Conservation (phyloP, 2,888 invertebrate species). For the Epistrophe grossulariae region DNA sequence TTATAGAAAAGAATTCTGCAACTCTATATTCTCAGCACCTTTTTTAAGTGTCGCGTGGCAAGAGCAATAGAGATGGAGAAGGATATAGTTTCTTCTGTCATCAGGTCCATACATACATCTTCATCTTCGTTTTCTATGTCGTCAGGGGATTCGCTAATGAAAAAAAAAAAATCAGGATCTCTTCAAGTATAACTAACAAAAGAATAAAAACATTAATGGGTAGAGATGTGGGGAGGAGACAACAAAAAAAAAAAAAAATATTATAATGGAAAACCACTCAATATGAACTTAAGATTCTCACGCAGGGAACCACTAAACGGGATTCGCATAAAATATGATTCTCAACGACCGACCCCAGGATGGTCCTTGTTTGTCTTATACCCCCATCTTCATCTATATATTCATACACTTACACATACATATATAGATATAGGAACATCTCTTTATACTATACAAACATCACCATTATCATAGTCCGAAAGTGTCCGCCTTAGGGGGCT, state of each 20-base stretch:
- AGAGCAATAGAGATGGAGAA: slow-evolving; percentile 4
- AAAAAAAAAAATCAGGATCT: slow-evolving; percentile 11
- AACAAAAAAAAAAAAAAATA: slow-evolving; percentile 4
- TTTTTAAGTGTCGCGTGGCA: slow-evolving; percentile 57
- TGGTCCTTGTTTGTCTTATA: slow-evolving; percentile 56
- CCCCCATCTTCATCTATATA: not conserved
- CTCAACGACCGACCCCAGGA: slow-evolving; percentile 52
- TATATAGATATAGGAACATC: not conserved
- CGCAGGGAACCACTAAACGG: slow-evolving; percentile 74
- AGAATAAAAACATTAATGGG: not conserved
- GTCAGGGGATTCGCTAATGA: slow-evolving; percentile 18
- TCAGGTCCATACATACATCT: not conserved
- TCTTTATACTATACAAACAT: not conserved
- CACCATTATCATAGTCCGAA: slow-evolving; percentile 36
- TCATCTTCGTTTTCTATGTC: not conserved
- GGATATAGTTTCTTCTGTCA: slow-evolving; percentile 42
- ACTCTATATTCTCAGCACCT: not conserved
- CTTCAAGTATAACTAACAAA: slow-evolving; percentile 32
- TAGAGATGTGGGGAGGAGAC: not conserved
- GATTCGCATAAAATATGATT: slow-evolving; percentile 73
- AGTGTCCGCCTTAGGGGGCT: slow-evolving; percentile 49
- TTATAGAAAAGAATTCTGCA: not conserved
- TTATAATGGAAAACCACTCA: slow-evolving; percentile 72
- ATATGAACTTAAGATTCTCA: slow-evolving; percentile 69
- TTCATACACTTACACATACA: not conserved